Conservation (phyloP, 2,888 invertebrate genomes). For the Leptodirus hochenwartii region DNA sequence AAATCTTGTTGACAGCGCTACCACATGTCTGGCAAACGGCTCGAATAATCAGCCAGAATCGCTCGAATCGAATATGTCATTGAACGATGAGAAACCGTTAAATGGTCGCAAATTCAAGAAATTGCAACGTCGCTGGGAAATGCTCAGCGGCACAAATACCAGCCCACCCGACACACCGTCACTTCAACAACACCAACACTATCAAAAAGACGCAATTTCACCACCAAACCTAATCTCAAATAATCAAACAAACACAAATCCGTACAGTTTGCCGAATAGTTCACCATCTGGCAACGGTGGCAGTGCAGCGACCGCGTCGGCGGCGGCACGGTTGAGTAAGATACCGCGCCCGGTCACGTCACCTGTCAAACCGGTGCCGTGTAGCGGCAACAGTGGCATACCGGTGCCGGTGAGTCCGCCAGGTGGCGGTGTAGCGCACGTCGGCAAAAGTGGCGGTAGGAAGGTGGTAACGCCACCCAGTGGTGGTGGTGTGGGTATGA, state of each 20-base stretch:
- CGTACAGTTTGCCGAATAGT: too few species aligned
- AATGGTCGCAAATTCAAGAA: constrained; percentile 53
- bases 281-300: too few species aligned
- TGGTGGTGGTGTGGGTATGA: constrained; percentile 12
- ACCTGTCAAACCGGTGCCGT: constrained; percentile 37
- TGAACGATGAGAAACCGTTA: constrained; percentile 23
- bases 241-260: too few species aligned
- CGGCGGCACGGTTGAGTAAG: constrained; percentile 52
- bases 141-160: constrained; percentile 39
- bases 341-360: constrained; percentile 60
- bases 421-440: constrained; percentile 12
- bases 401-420: constrained; percentile 30
- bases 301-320: too few species aligned
- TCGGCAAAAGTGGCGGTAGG: constrained; percentile 24
- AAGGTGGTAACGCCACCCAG: constrained; percentile 21
- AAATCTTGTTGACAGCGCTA: constrained; percentile 15
- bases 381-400: constrained; percentile 28
- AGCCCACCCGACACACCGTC: constrained; percentile 26
- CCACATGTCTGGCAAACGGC: too few species aligned
- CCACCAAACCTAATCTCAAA: too few species aligned
- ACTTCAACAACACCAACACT: too few species aligned
- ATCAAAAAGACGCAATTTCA: too few species aligned
- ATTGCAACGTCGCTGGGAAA: constrained; percentile 66
- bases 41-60: too few species aligned
- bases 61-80: constrained; percentile 21